Conservation (phyloP, 1,140 invertebrate genomes). For the Xylocopa sonorina region DNA sequence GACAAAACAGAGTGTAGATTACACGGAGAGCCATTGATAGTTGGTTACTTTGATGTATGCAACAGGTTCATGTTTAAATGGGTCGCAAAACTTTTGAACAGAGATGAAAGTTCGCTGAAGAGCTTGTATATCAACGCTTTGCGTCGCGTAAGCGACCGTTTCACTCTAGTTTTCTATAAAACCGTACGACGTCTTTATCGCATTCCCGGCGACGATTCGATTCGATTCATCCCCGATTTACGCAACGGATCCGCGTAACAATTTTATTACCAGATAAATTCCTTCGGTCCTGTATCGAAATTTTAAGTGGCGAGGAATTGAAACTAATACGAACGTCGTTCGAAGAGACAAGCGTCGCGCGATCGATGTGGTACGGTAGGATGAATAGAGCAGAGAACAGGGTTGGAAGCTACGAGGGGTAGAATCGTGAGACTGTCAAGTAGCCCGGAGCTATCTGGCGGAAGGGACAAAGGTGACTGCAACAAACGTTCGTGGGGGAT, state of each 20-base stretch:
- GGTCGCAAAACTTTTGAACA: slow-evolving; percentile 19
- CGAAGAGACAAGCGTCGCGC: too few relatives aligned
- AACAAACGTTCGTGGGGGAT: slow-evolving; percentile 2
- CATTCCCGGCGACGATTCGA: too few relatives aligned
- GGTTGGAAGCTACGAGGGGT: background rate
- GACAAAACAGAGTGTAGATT: background rate
- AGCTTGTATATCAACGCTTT: background rate
- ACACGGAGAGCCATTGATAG: background rate
- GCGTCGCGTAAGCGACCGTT: background rate
- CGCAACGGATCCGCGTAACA: too few relatives aligned
- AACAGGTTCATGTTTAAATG: slow-evolving; percentile 32
- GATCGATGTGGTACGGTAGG: too few relatives aligned
- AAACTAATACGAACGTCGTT: too few relatives aligned
- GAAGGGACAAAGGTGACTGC: background rate
- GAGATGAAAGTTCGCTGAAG: slow-evolving; percentile 10
- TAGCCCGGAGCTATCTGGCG: background rate
- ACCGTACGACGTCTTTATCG: background rate
- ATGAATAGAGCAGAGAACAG: too few relatives aligned
- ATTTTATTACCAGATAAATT: too few relatives aligned
- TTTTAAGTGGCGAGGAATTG: too few relatives aligned
- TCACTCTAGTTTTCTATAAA: background rate
- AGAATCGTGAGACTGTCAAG: background rate
- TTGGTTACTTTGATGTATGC: slow-evolving; percentile 8
- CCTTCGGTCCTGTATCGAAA: too few relatives aligned
- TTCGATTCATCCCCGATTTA: too few relatives aligned